Evolutionary conservation across 2,797 vertebrate genomes (phyloP), one percentile per base, ranked within the genome.

Genomic region (Pseudochirops cupreus): DNA sequence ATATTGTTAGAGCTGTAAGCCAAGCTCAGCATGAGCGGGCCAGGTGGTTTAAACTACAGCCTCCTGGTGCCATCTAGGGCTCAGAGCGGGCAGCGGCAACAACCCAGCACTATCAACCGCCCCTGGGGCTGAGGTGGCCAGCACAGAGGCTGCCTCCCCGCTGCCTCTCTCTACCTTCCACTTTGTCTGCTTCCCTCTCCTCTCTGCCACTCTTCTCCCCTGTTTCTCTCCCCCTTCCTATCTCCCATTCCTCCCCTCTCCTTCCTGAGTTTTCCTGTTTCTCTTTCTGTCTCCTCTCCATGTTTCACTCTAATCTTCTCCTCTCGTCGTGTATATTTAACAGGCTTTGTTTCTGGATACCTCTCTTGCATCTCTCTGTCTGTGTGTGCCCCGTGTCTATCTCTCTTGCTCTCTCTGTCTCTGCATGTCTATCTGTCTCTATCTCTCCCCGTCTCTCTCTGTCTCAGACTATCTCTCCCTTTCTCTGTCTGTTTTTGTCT

Each of bases 51-150:
- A 93, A 96, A 96, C 56, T 52, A 92, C 94, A 96, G 98, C 97
- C 96, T 96, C 91, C 95, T 91, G 93, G 91, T 97, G 98, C 98
- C 98, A 98, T 97, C 98, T 98, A 97, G 91, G 91, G 98, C 82
- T 96, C 54, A 26, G 14, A 7, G 1, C 0, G 21, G 1, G 50
- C 5, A 16, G 82, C 5, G 54, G 12, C 14, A 29, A 28, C 52
- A 0, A 13, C 16, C 33, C 67, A 39, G 16, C n/a, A 14, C 3
- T 12, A 39, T 87, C 21, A 50, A 50, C 46, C 0, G 7, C 56
- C 67, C 87, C 52, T 11, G 0, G 29, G 94, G 52, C 62, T 24
- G 14, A 67, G 59, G 59, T 4, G 56, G 11, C 59, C 12, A 5
- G 59, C 14, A 12, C 59, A 14, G 31, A 16, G 62, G 62, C 33